These are phyloP conservation scores for Burhinus bistriatus DNA, from an alignment of 2,113 vertebrate species.

Conservation along the genomic window DNA sequence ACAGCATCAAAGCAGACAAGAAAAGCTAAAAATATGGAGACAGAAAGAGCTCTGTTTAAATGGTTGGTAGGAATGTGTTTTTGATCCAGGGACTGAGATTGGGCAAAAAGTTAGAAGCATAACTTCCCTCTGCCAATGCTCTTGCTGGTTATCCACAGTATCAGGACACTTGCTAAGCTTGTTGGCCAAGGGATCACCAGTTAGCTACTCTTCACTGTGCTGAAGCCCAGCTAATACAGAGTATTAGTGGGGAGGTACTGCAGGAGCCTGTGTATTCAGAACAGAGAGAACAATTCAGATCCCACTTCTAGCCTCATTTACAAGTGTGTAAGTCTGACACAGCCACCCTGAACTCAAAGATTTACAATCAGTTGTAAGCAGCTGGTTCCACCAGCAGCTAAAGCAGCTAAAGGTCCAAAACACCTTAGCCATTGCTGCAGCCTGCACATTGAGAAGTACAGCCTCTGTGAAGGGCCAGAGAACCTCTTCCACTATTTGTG, in stretches of 20 bases:
- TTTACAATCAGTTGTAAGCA: background rate
- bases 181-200: background rate
- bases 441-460: background rate
- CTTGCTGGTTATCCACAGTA: background rate
- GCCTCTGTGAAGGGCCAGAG: background rate
- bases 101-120: background rate
- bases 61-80: background rate
- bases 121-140: background rate
- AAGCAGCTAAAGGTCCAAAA: background rate
- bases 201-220: background rate
- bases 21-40: background rate
- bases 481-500: background rate
- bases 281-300: background rate
- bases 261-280: background rate
- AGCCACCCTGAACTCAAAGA: background rate
- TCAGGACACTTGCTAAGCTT: rapidly evolving
- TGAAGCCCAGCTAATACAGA: background rate
- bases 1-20: background rate
- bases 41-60: background rate
- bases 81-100: background rate
- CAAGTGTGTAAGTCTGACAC: background rate
- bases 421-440: background rate
- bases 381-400: background rate
- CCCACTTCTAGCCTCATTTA: background rate
- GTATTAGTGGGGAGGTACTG: background rate